A percentile compares a stretch with the other conserved stretches of the same genome.
These are phyloP conservation scores for Drosophila engyochracea DNA, from an alignment of 2,888 invertebrate genomes.

Conservation along the genomic window DNA sequence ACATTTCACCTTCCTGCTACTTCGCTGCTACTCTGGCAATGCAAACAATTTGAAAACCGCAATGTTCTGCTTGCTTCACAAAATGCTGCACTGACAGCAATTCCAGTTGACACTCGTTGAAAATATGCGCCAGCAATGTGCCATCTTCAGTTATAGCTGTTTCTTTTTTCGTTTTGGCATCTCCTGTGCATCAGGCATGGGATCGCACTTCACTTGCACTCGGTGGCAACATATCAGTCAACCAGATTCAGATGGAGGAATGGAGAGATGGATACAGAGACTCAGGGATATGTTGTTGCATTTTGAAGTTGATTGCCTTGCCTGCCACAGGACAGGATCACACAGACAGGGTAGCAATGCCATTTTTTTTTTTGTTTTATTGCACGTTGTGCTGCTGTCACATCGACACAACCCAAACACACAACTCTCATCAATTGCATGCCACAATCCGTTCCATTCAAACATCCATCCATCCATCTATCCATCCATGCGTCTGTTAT, in stretches of 20 bases:
- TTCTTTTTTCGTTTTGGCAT: conserved; percentile 12
- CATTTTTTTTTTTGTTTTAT: conserved; percentile 31
- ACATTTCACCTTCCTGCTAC: neutral
- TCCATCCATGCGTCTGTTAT: conserved; percentile 18
- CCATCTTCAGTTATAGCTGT: conserved; percentile 35
- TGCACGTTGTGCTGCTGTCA: conserved; percentile 25
- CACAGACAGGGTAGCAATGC: conserved; percentile 24
- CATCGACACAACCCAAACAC: conserved; percentile 24
- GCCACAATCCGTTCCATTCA: conserved; percentile 40
- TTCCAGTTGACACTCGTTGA: conserved; percentile 69
- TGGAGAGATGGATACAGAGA: conserved; percentile 2
- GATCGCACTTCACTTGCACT: conserved; percentile 72
- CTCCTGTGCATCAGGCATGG: conserved; percentile 23
- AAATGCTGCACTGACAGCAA: conserved; percentile 67
- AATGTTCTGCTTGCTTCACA: conserved; percentile 18
- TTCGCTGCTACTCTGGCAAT: conserved; percentile 11
- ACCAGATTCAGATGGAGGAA: neutral
- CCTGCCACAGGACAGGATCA: conserved; percentile 36
- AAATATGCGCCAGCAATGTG: conserved; percentile 53
- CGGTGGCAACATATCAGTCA: conserved; percentile 44
- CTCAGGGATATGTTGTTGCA: conserved; percentile 61
- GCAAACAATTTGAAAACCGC: conserved; percentile 46
- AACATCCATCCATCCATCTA: conserved; percentile 4
- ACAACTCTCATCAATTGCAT: conserved; percentile 50
- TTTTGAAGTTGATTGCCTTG: conserved; percentile 75